These are phyloP conservation scores for Mastomys natalensis DNA, from an alignment of 2,113 vertebrate genomes.

Conservation along the genomic window DNA sequence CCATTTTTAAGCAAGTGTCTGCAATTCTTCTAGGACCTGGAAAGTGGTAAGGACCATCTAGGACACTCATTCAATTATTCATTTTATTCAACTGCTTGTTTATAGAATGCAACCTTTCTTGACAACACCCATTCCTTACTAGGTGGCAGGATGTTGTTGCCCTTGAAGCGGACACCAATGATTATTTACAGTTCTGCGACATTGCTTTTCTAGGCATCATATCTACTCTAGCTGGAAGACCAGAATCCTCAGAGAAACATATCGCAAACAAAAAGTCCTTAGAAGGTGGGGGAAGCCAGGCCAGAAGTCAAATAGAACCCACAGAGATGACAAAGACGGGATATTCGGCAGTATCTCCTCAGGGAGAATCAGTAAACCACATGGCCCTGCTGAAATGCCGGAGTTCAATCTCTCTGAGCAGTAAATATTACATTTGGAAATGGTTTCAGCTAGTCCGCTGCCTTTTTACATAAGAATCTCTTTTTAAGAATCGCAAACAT, in stretches of 20 bases:
- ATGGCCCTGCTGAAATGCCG: slow-evolving; percentile 83
- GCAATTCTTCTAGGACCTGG: slow-evolving; percentile 12
- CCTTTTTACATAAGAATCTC: slow-evolving; percentile 79
- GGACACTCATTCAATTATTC: not conserved
- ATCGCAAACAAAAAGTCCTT: slow-evolving; percentile 85
- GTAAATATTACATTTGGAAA: slow-evolving; percentile 82
- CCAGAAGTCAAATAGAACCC: slow-evolving; percentile 84
- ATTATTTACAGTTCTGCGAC: slow-evolving; percentile 84
- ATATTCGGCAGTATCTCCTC: slow-evolving; percentile 82
- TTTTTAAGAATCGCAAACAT: slow-evolving; percentile 75
- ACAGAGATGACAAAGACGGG: slow-evolving; percentile 85
- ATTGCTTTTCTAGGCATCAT: slow-evolving; percentile 81
- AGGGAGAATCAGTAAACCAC: slow-evolving; percentile 85
- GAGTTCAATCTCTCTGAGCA: slow-evolving; percentile 83
- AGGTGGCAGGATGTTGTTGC: slow-evolving; percentile 77
- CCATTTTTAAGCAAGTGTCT: slow-evolving; percentile 45
- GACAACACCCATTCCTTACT: slow-evolving; percentile 74
- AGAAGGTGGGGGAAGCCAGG: slow-evolving; percentile 85
- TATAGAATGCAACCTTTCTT: slow-evolving; percentile 57
- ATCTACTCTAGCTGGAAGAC: slow-evolving; percentile 83
- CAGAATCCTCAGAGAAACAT: slow-evolving; percentile 82
- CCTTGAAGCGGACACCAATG: slow-evolving; percentile 85
- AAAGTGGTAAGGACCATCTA: slow-evolving; percentile 39
- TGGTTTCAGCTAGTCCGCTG: not conserved
- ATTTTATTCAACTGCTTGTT: slow-evolving; percentile 59